Evolutionary conservation across 1,140 invertebrate species (phyloP).

Genomic region (Venturia canescens): DNA sequence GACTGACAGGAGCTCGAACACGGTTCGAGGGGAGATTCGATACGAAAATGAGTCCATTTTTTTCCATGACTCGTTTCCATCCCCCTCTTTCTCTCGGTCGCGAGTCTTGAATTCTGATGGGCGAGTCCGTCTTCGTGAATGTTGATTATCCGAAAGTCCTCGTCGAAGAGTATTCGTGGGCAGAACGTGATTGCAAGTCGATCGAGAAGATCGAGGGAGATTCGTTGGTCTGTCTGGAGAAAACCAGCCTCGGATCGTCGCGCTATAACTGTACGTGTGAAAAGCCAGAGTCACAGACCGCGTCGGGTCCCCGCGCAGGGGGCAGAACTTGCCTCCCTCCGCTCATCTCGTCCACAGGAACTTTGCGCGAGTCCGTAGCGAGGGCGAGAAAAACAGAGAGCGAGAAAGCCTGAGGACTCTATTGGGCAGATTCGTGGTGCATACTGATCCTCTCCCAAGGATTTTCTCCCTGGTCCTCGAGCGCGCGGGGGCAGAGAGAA

Average conservation of each 20-base stretch:
- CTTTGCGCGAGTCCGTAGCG: slow-evolving; percentile 45
- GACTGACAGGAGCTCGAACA: too few species aligned
- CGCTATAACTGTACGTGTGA: background rate
- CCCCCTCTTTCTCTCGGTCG: background rate
- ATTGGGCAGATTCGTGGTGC: slow-evolving; percentile 57
- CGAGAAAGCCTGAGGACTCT: slow-evolving; percentile 53
- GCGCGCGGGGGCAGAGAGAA: too few species aligned
- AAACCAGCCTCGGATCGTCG: background rate
- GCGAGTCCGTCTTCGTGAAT: background rate
- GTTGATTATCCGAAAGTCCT: background rate
- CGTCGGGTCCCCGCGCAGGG: slow-evolving; percentile 40
- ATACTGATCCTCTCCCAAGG: slow-evolving; percentile 54
- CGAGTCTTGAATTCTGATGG: background rate
- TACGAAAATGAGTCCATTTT: background rate
- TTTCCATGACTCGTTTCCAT: background rate
- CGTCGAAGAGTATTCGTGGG: background rate
- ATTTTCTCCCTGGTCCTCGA: slow-evolving; percentile 20
- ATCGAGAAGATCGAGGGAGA: slow-evolving; percentile 18
- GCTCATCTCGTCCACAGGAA: slow-evolving; percentile 28
- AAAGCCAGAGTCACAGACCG: slow-evolving; percentile 36
- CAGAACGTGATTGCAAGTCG: slow-evolving; percentile 10
- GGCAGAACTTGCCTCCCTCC: background rate
- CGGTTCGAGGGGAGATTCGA: too few species aligned
- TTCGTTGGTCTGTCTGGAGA: background rate
- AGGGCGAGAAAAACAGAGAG: slow-evolving; percentile 13